Evolutionary conservation across 2,888 invertebrate genomes (phyloP), one percentile per base, ranked within the genome.

Genomic region (Poecilus cupreus): DNA sequence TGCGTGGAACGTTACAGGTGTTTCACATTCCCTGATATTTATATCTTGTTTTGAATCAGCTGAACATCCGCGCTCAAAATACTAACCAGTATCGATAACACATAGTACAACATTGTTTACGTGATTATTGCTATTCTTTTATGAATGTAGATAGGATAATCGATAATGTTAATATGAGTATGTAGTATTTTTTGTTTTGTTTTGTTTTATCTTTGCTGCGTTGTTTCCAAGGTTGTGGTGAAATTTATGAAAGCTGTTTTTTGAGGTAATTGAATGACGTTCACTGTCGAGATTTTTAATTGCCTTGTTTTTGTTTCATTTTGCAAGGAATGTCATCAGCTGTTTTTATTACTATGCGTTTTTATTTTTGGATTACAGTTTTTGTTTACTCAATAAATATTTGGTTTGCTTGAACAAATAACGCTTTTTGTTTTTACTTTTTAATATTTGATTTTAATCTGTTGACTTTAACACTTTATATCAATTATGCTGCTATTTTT

Each of bases 381-480:
- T 60, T 11, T 60, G 26, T 11, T 60, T 60, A 24, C 1, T 60
- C 24, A 54, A 22, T 60, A 32, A 60, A 60, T 57, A 57, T 57
- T 60, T 26, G 26, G 13, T 60, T 60, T 10, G 43, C 43, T 43
- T 43, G 24, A 60, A 60, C 26, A 26, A 60, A 60, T 26, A 60
- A 26, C 60, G 51, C 20, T 51, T 57, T 26, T 57, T 57, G 6
- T n/a, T 8, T 20, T 57, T 57, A 57, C n/a, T 60, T 60, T 26
- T 60, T 60, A 1, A 26, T 24, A n/a, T 60, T 60, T 60, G 3
- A 26, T 60, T 22, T 5, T 60, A 60, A 60, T 24, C 26, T 60
- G 60, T 60, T 60, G 26, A 8, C 26, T 60, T n/a, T n/a, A n/a
- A n/a, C 26, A 60, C 60, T 60, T 60, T 32, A 26, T 57, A 26